These are phyloP conservation scores for Erithacus rubecula DNA, from an alignment of 2,797 vertebrate species.

Conservation along the genomic window DNA sequence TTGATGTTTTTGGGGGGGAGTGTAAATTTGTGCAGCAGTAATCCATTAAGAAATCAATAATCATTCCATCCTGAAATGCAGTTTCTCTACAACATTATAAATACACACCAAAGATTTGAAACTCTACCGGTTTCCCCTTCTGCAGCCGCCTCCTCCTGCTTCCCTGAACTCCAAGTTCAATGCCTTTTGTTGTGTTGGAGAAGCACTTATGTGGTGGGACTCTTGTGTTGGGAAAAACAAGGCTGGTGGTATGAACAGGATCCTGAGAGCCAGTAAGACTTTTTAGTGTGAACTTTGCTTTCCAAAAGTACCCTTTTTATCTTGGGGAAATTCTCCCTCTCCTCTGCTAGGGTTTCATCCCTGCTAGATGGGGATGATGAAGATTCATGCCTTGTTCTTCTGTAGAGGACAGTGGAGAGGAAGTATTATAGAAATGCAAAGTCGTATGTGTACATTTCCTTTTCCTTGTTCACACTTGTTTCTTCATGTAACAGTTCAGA, in stretches of 20 bases:
- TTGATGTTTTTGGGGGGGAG: slow-evolving; percentile 73
- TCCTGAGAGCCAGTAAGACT: not conserved
- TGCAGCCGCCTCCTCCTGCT: not conserved
- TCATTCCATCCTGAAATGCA: slow-evolving; percentile 73
- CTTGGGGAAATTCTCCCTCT: not conserved
- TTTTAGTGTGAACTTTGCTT: not conserved
- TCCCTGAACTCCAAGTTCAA: slow-evolving; percentile 33
- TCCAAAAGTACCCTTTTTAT: not conserved
- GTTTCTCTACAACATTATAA: slow-evolving; percentile 72
- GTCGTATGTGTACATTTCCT: not conserved
- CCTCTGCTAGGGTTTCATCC: not conserved
- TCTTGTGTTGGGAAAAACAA: not conserved
- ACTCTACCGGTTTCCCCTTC: not conserved
- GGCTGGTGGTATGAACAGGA: not conserved
- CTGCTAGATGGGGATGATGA: not conserved
- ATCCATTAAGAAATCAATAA: slow-evolving; percentile 86
- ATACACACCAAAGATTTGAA: slow-evolving; percentile 62
- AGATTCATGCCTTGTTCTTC: not conserved
- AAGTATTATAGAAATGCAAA: not conserved
- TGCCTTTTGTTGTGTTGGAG: not conserved
- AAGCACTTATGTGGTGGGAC: not conserved
- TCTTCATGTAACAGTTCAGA: not conserved
- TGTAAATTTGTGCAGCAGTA: slow-evolving; percentile 80
- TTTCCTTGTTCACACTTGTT: not conserved
- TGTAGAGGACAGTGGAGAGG: not conserved